Conservation (phyloP, 2,797 vertebrate species). For the Leptoclinus maculatus region DNA sequence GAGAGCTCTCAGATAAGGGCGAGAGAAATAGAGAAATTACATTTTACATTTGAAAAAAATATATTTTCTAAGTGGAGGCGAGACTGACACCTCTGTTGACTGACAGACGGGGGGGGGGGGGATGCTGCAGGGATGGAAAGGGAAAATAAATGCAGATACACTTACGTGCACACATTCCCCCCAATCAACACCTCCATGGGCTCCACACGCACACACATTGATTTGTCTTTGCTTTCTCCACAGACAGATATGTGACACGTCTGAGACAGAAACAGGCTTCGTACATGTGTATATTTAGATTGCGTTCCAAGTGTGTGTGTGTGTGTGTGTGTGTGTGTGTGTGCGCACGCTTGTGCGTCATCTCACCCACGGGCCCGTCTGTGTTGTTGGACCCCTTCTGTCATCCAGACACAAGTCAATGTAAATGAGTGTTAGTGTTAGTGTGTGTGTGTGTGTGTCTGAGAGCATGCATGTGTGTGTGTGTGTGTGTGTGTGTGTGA, state of each 20-base stretch:
- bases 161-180: neutral
- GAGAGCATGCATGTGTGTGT: neutral
- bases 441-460: constrained; percentile 17
- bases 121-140: too few species aligned
- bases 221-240: constrained; percentile 11
- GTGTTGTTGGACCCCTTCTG: constrained; percentile 73
- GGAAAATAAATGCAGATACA: neutral
- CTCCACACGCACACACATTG: neutral
- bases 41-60: too few species aligned
- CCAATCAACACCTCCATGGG: constrained; percentile 64
- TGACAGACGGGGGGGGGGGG: constrained; percentile 4
- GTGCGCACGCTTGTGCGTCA: constrained; percentile 58
- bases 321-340: constrained; percentile 23
- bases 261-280: constrained; percentile 47
- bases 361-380: constrained; percentile 74
- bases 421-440: constrained; percentile 37
- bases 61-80: neutral
- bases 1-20: too few species aligned
- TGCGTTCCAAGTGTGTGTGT: constrained; percentile 1
- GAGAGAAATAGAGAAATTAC: too few species aligned
- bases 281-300: constrained; percentile 65
- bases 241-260: constrained; percentile 45
- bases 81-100: constrained; percentile 5
- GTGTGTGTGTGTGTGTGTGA: constrained; percentile 16
- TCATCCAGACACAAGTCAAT: constrained; percentile 61